Conservation (phyloP, 1,140 invertebrate species). For the Tribolium castaneum region DNA sequence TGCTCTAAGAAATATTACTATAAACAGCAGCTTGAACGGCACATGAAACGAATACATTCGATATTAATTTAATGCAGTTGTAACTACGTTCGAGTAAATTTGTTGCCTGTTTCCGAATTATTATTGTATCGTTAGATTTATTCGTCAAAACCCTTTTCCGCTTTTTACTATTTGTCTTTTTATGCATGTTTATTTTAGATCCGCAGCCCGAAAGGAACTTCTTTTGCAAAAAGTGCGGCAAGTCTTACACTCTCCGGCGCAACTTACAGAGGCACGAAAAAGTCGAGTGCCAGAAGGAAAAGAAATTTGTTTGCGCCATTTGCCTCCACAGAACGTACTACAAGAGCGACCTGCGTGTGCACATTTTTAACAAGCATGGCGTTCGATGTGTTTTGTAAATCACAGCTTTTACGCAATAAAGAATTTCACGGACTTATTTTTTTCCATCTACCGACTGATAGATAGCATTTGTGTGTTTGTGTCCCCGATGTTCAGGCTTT, state of each 20-base stretch:
- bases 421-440: neutral
- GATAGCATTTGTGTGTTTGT: no score
- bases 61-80: neutral
- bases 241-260: constrained; percentile 65
- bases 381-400: constrained; percentile 19
- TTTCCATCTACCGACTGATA: neutral
- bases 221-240: constrained; percentile 22
- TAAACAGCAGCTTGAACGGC: constrained; percentile 50
- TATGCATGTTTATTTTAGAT: constrained; percentile 9
- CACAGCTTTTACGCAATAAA: neutral
- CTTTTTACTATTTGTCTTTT: neutral
- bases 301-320: constrained; percentile 65
- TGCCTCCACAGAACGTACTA: constrained; percentile 61
- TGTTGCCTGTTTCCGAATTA: neutral
- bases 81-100: constrained; percentile 8
- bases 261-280: constrained; percentile 68
- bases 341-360: constrained; percentile 52
- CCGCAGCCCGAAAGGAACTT: neutral
- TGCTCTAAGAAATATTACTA: constrained; percentile 58
- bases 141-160: neutral
- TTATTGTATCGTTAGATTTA: no score
- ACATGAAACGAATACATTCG: constrained; percentile 41
- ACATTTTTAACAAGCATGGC: constrained; percentile 59
- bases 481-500: neutral
- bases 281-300: constrained; percentile 68